A percentile compares a stretch with the other conserved stretches of the same genome.
Conservation (phyloP, 2,113 vertebrate genomes). For the Setophaga coronata region DNA sequence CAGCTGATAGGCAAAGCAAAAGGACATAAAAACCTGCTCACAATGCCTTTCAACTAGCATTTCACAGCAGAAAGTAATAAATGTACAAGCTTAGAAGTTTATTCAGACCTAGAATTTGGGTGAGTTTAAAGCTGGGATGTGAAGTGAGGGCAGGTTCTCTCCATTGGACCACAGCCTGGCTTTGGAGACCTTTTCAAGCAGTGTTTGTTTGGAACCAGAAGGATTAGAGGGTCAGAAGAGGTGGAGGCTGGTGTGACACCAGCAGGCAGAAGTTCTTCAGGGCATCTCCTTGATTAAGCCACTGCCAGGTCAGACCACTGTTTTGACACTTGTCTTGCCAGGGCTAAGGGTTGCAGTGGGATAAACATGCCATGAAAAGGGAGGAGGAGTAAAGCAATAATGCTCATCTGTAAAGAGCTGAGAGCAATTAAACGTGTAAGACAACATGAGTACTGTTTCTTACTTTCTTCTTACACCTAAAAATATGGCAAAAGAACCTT, state of each 20-base stretch:
- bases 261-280: not conserved
- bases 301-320: not conserved
- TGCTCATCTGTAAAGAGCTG: not conserved
- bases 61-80: not conserved
- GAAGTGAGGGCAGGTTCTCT: not conserved
- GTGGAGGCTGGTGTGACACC: not conserved
- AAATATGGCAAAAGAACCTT: not conserved
- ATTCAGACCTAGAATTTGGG: not conserved
- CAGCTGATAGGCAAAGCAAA: not conserved
- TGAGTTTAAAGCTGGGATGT: not conserved
- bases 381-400: not conserved
- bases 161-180: not conserved
- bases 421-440: not conserved
- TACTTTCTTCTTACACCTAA: rapidly evolving
- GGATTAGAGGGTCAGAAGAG: not conserved
- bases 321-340: not conserved
- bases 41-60: not conserved
- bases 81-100: not conserved
- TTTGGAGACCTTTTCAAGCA: not conserved
- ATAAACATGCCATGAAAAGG: not conserved
- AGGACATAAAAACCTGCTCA: not conserved
- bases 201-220: not conserved
- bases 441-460: not conserved
- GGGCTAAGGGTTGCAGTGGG: not conserved
- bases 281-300: not conserved